Evolutionary conservation across 2,888 invertebrate genomes (phyloP).

Genomic region (Labia minor): DNA sequence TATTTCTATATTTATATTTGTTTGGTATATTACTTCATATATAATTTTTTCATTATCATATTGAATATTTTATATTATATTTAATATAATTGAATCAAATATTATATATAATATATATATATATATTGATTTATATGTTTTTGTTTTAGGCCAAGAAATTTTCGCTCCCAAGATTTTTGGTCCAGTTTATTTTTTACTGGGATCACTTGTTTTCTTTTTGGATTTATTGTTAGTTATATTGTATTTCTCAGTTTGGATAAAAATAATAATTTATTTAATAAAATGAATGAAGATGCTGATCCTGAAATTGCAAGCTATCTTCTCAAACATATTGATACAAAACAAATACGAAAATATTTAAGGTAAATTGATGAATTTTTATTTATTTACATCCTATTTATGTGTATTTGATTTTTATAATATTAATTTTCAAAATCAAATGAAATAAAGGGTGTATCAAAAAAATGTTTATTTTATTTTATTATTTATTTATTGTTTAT

Average conservation of each 20-base stretch:
- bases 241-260: conserved; percentile 15
- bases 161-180: conserved; percentile 16
- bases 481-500: too few species aligned
- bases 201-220: background rate
- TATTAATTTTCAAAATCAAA: too few species aligned
- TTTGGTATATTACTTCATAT: too few species aligned
- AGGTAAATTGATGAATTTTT: conserved; percentile 8
- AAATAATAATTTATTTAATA: conserved; percentile 3
- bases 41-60: too few species aligned
- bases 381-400: too few species aligned
- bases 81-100: too few species aligned
- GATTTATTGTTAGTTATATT: conserved; percentile 16
- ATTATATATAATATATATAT: too few species aligned
- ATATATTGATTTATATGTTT: background rate
- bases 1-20: too few species aligned
- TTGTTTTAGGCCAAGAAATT: conserved; percentile 14
- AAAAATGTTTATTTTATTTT: too few species aligned
- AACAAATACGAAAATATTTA: conserved; percentile 8
- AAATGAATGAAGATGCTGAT: background rate
- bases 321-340: background rate
- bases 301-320: background rate
- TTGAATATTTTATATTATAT: too few species aligned
- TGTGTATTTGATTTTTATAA: too few species aligned
- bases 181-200: background rate
- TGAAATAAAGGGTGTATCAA: too few species aligned